Conservation (phyloP, 2,113 vertebrate species). For the Lipophrys pholis region DNA sequence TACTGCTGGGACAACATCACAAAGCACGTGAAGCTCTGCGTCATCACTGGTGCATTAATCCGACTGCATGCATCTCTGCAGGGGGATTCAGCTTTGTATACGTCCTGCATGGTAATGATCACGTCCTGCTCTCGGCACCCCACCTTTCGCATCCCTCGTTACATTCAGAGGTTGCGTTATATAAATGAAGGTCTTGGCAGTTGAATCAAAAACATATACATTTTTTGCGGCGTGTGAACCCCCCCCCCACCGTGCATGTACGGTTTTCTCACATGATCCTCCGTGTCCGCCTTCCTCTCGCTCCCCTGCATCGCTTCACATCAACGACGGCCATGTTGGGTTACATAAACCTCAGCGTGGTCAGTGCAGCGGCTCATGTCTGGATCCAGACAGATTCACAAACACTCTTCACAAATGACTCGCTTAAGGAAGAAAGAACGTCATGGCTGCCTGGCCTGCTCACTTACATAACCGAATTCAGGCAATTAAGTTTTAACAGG, state of each 20-base stretch:
- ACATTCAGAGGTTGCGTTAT: background rate
- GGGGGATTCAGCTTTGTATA: constrained; percentile 11
- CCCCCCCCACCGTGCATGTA: background rate
- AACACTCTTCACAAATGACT: constrained; percentile 16
- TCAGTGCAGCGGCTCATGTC: constrained; percentile 25
- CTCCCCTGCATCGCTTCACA: constrained; percentile 21
- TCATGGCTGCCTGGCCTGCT: background rate
- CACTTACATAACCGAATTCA: constrained; percentile 55
- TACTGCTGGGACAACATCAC: constrained; percentile 7
- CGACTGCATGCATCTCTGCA: constrained; percentile 17
- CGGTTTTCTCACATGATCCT: too few relatives aligned
- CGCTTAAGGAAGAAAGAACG: constrained; percentile 29
- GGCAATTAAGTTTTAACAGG: constrained; percentile 62
- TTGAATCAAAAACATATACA: background rate
- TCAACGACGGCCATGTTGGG: constrained; percentile 50
- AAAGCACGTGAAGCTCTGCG: background rate
- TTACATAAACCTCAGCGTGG: constrained; percentile 62
- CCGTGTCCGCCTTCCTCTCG: background rate
- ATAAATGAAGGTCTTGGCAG: background rate
- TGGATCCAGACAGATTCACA: constrained; percentile 43
- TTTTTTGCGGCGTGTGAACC: background rate
- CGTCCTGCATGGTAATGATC: constrained; percentile 18
- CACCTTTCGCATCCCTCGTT: background rate
- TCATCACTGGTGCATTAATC: constrained; percentile 20
- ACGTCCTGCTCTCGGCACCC: background rate